Evolutionary conservation across 2,888 invertebrate genomes (phyloP), one percentile per base, ranked within the genome.

Genomic region (Lycaena phlaeas): DNA sequence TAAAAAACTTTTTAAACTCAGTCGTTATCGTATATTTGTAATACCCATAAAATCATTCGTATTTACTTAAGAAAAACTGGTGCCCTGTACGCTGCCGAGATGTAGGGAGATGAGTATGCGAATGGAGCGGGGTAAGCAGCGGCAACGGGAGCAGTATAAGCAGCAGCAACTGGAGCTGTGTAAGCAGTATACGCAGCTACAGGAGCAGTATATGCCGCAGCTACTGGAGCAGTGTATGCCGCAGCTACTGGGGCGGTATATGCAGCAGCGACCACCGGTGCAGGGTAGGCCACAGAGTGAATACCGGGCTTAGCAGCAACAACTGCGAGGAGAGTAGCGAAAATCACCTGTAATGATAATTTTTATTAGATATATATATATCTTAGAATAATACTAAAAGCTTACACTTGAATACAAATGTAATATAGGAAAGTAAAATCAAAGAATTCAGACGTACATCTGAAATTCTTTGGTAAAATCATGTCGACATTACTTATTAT

Each of bases 241-340:
- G 52, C 46, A 22, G 48, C 48, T 2, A 70, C 42, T 5, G 82
- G 81, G 10, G 79, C 75, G 39, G 72, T 70, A 17, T 81, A 73
- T 28, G 73, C 61, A 1, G 67, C 59, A 2, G 63, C 61, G 2
- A 62, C 51, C n/a, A 54, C 49, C 3, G 61, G 53, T 5, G 62
- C 59, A 4, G 53, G 44, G 43, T 61, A 63, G 2, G 68, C 67
- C 26, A 66, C 60, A 5, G 76, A 64, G 46, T 74, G 66, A 42
- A 73, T 71, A 40, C 77, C 79, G 14, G 85, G 84, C 49, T 84
- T 82, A 38, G 82, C 85, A 11, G 69, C 65, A 38, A 61, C 77
- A 10, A 76, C 50, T 43, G 73, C 72, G 52, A 82, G 43, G 28
- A 84, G 56, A 44, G 73, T 61, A 51, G 65, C 60, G 58, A 85